phyloP scores from a whole-genome alignment of 2,888 invertebrate genomes.

The Sphaeridia pumilis region DNA sequence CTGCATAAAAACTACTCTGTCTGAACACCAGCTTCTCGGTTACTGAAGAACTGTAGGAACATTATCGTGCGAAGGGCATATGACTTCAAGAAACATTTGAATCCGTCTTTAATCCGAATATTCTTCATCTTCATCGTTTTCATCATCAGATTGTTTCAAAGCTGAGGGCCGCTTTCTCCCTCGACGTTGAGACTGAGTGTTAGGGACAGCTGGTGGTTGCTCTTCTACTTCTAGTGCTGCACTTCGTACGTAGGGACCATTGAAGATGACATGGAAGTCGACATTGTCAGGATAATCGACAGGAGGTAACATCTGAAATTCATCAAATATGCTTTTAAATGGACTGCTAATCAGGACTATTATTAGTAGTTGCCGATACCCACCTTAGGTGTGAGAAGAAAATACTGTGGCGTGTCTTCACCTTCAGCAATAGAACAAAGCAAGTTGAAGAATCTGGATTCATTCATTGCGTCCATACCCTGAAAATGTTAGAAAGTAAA shows the following conservation, averaged over 20 bases:
- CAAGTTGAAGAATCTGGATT: slow-evolving; percentile 66
- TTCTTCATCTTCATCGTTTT: neutral
- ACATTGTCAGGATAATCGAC: slow-evolving; percentile 56
- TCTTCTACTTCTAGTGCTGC: slow-evolving; percentile 13
- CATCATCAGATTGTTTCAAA: neutral
- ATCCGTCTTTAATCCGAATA: too few species aligned
- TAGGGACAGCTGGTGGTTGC: neutral
- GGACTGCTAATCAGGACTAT: neutral
- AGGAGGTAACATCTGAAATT: slow-evolving; percentile 54
- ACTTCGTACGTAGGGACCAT: slow-evolving; percentile 46
- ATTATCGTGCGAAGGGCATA: too few species aligned
- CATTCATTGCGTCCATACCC: slow-evolving; percentile 81
- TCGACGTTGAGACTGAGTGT: too few species aligned
- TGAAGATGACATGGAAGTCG: slow-evolving; percentile 64
- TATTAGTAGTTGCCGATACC: slow-evolving; percentile 17
- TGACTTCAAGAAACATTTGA: too few species aligned
- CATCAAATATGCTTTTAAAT: neutral
- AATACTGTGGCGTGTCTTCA: slow-evolving; percentile 67
- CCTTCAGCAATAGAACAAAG: slow-evolving; percentile 61
- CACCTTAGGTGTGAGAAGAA: slow-evolving; percentile 89
- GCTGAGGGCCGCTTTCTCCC: neutral
- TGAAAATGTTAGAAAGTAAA: slow-evolving; percentile 40
- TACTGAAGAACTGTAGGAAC: too few species aligned
- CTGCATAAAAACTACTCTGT: neutral
- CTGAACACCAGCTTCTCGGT: neutral